Percentiles rank a stretch among this genome's conserved stretches.
phyloP scores from a whole-genome alignment of 1,140 invertebrate species.

The Geopemphigus sp. region DNA sequence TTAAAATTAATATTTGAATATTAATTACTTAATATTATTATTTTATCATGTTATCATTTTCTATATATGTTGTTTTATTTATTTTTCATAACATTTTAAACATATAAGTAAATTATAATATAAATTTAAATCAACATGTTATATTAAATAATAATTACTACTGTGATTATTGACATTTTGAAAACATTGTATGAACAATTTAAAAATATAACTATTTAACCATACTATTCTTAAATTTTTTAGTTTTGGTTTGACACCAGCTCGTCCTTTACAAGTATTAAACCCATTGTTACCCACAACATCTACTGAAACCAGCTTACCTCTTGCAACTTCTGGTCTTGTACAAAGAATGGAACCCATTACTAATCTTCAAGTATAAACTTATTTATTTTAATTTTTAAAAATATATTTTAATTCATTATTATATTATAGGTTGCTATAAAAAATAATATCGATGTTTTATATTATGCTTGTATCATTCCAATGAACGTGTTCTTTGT shows the following conservation, averaged over 20 bases:
- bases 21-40: too few species aligned
- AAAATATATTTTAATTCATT: slow-evolving; percentile 17
- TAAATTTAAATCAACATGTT: not conserved
- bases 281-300: slow-evolving; percentile 82
- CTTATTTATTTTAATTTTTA: not conserved
- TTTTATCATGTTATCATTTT: too few species aligned
- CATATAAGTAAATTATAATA: too few species aligned
- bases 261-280: slow-evolving; percentile 73
- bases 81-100: too few species aligned
- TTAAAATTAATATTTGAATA: too few species aligned
- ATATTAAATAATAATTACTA: not conserved
- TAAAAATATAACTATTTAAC: not conserved
- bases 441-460: slow-evolving; percentile 98
- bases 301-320: slow-evolving; percentile 72
- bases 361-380: slow-evolving; percentile 84
- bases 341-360: slow-evolving; percentile 97
- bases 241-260: slow-evolving; percentile 91
- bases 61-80: too few species aligned
- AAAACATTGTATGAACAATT: not conserved
- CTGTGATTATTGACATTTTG: not conserved
- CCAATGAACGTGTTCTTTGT: slow-evolving; percentile 91
- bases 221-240: not conserved
- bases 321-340: slow-evolving; percentile 80
- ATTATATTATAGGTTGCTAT: slow-evolving; percentile 77
- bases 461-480: slow-evolving; percentile 94